Percentiles rank a stretch among this genome's conserved stretches.
Evolutionary conservation across 2,113 vertebrate species (phyloP).

Genomic region (Rattus rattus): DNA sequence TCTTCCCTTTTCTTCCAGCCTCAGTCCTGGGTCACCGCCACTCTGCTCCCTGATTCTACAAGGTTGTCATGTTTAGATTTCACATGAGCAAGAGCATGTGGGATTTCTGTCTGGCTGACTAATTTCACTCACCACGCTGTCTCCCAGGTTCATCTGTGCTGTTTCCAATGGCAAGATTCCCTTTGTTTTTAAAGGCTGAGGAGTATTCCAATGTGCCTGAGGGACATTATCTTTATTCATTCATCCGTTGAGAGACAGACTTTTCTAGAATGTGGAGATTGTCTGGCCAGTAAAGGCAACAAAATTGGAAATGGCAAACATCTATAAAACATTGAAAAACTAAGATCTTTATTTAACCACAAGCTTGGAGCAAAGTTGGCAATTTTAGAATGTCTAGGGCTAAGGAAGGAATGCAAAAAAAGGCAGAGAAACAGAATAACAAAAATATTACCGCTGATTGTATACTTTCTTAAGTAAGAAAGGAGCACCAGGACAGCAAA

Average conservation of each 20-base stretch:
- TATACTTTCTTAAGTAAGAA: background rate
- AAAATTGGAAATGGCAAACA: background rate
- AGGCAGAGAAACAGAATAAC: background rate
- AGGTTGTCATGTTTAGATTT: background rate
- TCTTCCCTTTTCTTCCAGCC: background rate
- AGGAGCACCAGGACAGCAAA: background rate
- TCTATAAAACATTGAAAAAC: background rate
- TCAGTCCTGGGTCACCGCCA: background rate
- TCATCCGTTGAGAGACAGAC: no score
- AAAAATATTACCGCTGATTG: accelerated
- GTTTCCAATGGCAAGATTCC: background rate
- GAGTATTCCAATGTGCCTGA: background rate
- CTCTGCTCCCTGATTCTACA: background rate
- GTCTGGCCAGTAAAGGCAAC: background rate
- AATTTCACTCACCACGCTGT: background rate
- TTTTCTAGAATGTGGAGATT: background rate
- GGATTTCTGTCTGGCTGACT: background rate
- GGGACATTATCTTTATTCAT: background rate
- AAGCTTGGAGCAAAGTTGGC: background rate
- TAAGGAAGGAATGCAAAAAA: background rate
- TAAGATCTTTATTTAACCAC: background rate
- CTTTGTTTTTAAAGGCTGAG: background rate
- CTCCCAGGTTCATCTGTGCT: background rate
- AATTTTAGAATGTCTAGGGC: background rate
- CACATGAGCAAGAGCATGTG: background rate